Percentiles rank a stretch among this genome's conserved stretches.
Evolutionary conservation across 2,888 invertebrate genomes (phyloP).

Genomic region (Rotaria magnacalcarata): DNA sequence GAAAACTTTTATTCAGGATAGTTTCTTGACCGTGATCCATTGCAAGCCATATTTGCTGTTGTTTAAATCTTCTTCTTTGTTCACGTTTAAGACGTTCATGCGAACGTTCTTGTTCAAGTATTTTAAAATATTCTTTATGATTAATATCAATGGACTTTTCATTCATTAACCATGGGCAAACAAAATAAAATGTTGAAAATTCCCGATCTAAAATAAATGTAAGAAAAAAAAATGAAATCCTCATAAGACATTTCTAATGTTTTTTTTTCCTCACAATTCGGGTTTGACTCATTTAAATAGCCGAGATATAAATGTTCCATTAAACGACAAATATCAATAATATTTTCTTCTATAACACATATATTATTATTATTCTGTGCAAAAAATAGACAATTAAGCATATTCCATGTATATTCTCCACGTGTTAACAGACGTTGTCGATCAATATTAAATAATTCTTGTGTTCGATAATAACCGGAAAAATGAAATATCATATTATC

Average conservation of each 20-base stretch:
- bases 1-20: background rate
- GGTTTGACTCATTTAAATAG: background rate
- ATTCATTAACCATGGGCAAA: background rate
- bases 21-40: background rate
- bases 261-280: background rate
- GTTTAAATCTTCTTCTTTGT: background rate
- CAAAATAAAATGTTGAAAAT: background rate
- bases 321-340: background rate
- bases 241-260: background rate
- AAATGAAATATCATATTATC: conserved; percentile 22
- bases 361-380: background rate
- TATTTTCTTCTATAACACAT: background rate
- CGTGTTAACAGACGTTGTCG: background rate
- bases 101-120: background rate
- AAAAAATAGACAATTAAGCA: background rate
- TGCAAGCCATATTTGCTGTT: background rate
- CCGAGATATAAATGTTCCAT: conserved; percentile 24
- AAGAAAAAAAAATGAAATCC: background rate
- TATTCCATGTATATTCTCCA: conserved; percentile 29
- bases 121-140: background rate
- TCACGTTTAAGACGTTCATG: background rate
- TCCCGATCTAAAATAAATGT: background rate
- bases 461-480: background rate
- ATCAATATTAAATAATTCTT: background rate
- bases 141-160: background rate